Conservation (phyloP, 2,113 vertebrate species). For the human region DNA sequence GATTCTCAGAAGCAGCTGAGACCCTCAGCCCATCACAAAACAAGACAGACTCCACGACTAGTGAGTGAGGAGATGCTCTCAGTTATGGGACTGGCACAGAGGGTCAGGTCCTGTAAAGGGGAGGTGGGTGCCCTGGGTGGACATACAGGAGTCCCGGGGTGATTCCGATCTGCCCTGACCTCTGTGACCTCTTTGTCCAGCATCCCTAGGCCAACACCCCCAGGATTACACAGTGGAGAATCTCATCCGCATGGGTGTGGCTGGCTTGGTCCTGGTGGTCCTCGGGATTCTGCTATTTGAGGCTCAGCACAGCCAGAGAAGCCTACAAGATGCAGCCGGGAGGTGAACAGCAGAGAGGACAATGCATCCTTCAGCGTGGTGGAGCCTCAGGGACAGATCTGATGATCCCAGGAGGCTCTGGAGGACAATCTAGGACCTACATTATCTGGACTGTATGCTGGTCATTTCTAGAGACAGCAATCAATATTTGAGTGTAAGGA, state of each 20-base stretch:
- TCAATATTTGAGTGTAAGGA: background rate
- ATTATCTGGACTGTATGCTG: background rate
- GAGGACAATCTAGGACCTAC: background rate
- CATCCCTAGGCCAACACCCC: background rate
- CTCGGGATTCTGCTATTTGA: too few species aligned
- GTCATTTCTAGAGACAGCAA: background rate
- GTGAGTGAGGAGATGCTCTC: background rate
- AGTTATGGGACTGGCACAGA: background rate
- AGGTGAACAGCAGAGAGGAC: too few species aligned
- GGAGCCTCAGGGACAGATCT: background rate
- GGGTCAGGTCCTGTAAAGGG: background rate
- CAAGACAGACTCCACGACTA: background rate
- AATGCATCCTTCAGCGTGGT: too few species aligned
- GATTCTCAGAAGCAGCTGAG: background rate
- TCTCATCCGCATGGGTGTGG: background rate
- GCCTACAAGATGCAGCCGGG: too few species aligned
- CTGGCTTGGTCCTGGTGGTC: too few species aligned
- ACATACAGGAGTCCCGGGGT: fast-evolving
- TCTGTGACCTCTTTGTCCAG: background rate
- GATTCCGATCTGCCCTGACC: background rate
- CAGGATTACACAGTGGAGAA: background rate
- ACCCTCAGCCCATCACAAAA: background rate
- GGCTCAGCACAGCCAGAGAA: too few species aligned
- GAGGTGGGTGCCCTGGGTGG: fast-evolving
- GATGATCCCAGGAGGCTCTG: background rate